phyloP scores from a whole-genome alignment of 2,888 invertebrate species.

The Dasysyrphus tricinctus region DNA sequence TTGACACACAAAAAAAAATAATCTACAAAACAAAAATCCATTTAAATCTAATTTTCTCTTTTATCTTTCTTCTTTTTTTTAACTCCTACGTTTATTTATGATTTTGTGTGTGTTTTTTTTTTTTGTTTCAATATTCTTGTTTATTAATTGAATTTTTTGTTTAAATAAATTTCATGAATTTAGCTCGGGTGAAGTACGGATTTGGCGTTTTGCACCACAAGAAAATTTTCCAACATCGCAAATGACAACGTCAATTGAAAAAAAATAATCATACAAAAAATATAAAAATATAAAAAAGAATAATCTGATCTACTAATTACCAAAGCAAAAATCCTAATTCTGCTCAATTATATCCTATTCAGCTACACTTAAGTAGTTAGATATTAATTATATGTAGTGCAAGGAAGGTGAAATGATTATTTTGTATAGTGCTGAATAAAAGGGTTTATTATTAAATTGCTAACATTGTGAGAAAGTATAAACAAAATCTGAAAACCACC shows the following conservation, averaged over 20 bases:
- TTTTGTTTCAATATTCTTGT: constrained; percentile 16
- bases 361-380: constrained; percentile 65
- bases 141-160: constrained; percentile 58
- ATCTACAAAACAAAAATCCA: constrained; percentile 45
- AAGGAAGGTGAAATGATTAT: constrained; percentile 50
- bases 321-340: constrained; percentile 58
- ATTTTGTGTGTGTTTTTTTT: constrained; percentile 13
- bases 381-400: constrained; percentile 51
- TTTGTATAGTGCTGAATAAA: constrained; percentile 42
- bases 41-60: constrained; percentile 68
- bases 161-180: constrained; percentile 74
- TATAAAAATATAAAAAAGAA: background rate
- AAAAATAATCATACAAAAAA: constrained; percentile 53
- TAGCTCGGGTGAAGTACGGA: constrained; percentile 79
- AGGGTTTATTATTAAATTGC: too few species aligned
- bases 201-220: constrained; percentile 79
- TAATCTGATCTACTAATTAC: constrained; percentile 41
- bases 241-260: constrained; percentile 76
- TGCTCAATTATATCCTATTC: constrained; percentile 71
- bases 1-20: constrained; percentile 12
- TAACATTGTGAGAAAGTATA: too few species aligned
- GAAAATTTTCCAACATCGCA: constrained; percentile 77
- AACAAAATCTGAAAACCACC: too few species aligned
- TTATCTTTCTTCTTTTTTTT: constrained; percentile 41
- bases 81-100: constrained; percentile 4